phyloP scores from a whole-genome alignment of 2,888 invertebrate genomes.

The Folsomia manolachei region DNA sequence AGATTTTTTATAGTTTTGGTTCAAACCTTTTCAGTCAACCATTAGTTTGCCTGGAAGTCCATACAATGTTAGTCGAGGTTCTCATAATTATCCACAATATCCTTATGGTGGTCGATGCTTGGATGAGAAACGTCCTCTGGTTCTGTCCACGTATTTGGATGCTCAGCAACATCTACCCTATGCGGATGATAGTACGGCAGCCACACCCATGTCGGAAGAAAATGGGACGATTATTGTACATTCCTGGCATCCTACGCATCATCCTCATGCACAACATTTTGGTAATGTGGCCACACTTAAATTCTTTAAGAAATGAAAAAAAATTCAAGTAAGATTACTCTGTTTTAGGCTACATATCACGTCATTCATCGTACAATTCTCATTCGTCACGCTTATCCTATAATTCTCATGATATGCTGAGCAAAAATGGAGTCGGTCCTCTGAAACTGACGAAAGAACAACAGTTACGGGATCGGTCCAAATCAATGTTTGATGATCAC shows the following conservation, averaged over 20 bases:
- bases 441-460: constrained; percentile 84
- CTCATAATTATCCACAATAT: constrained; percentile 81
- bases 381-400: constrained; percentile 90
- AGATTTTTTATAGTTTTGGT: too few species aligned
- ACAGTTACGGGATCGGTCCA: constrained; percentile 63
- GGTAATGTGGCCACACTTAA: constrained; percentile 1
- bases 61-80: constrained; percentile 81
- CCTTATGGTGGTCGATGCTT: constrained; percentile 70
- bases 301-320: neutral
- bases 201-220: constrained; percentile 96
- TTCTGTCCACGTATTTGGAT: constrained; percentile 85
- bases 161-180: constrained; percentile 82
- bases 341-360: constrained; percentile 62
- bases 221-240: constrained; percentile 80
- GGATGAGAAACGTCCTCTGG: constrained; percentile 87
- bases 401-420: constrained; percentile 87
- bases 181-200: constrained; percentile 95
- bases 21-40: constrained; percentile 77
- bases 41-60: constrained; percentile 95
- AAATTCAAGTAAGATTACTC: neutral
- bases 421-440: constrained; percentile 55
- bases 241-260: constrained; percentile 54
- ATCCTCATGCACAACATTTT: constrained; percentile 72
- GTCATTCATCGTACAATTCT: constrained; percentile 93
- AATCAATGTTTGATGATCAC: constrained; percentile 39